Percentiles rank a stretch among this genome's conserved stretches.
Evolutionary conservation across 2,888 invertebrate genomes (phyloP).

Genomic region (Notodromas monacha): DNA sequence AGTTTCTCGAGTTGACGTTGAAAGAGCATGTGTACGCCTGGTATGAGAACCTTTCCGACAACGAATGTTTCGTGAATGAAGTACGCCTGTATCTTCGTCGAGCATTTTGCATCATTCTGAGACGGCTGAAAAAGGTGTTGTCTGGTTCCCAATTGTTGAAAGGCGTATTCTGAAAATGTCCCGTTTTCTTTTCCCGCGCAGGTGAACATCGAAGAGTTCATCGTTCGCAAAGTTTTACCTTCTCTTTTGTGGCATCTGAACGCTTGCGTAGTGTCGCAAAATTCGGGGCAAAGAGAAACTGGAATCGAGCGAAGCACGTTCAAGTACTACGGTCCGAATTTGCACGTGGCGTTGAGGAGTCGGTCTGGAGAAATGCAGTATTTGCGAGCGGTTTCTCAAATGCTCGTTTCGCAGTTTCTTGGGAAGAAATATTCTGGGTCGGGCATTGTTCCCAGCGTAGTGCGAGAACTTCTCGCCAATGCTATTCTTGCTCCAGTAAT

Average conservation of each 20-base stretch:
- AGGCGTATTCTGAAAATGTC: too few species aligned
- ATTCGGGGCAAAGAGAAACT: not conserved
- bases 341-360: not conserved
- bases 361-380: not conserved
- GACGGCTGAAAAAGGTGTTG: not conserved
- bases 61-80: not conserved
- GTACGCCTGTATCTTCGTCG: not conserved
- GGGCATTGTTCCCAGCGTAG: too few species aligned
- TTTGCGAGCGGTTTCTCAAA: not conserved
- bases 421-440: too few species aligned
- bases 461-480: too few species aligned
- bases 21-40: not conserved
- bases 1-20: not conserved
- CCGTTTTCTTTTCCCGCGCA: too few species aligned
- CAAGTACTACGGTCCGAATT: not conserved
- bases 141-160: too few species aligned
- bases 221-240: not conserved
- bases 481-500: not conserved
- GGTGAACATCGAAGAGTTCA: not conserved
- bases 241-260: not conserved
- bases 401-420: not conserved
- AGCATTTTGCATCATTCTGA: not conserved
- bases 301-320: not conserved
- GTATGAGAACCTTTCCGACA: not conserved
- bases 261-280: not conserved